Evolutionary conservation across 2,797 vertebrate species (phyloP), one percentile per base, ranked within the genome.

Genomic region (Leptatherina wallacei): DNA sequence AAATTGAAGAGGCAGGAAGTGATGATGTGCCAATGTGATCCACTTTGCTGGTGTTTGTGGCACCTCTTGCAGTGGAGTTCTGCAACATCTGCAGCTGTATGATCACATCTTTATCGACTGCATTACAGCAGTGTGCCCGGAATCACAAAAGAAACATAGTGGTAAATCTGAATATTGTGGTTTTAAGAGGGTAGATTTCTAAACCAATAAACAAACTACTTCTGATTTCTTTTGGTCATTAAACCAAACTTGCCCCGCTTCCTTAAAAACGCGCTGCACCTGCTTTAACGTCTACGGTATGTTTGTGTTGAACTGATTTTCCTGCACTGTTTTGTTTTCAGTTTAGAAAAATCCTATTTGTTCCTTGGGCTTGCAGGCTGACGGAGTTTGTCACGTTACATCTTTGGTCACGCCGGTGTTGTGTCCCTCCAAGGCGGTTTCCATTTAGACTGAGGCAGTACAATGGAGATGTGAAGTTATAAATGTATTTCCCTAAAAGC

Each of bases 401-500:
- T 78, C 47, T 66, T 44, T 59, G 57, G 70, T 63, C 44, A 12
- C 11, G 7, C 64, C 58, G 6, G 27, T 32, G 33, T 61, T 29
- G 40, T 35, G 49, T 75, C 60, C 49, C 68, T 80, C 14, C 0
- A 73, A 60, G 76, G 57, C 42, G 8, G 61, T 65, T 77, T 67
- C 64, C 59, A 69, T 74, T 79, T 47, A 64, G 56, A 42, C 69
- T 0, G 33, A 71, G 40, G 74, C 77, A 44, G 70, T 71, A 62
- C 40, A 61, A 80, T 3, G 62, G 69, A 81, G 73, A 84, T 20
- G 61, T 42, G 64, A 59, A 73, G 68, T 73, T 80, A 57, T 60
- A 65, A 82, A 83, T 86, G 71, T 61, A 51, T 83, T 18, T 64
- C 73, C 74, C 77, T 71, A 42, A 47, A 65, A 85, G 69, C 64